These are phyloP conservation scores for Nematopogon swammerdamellus DNA, from an alignment of 2,888 invertebrate genomes.

Conservation along the genomic window DNA sequence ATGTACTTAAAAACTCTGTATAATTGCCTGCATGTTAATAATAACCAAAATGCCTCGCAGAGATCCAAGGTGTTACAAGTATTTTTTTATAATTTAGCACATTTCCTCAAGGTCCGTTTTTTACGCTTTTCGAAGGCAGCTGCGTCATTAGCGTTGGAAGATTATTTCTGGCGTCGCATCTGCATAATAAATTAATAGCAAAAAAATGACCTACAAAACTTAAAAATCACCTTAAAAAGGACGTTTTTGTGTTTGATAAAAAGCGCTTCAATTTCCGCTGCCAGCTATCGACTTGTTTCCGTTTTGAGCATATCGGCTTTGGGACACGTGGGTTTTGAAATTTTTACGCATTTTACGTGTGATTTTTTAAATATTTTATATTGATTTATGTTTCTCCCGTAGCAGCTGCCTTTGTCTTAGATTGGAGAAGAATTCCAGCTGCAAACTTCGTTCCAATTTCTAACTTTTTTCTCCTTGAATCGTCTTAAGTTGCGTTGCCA, in stretches of 20 bases:
- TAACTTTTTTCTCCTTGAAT: too few species aligned
- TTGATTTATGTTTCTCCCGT: neutral
- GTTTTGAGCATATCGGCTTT: neutral
- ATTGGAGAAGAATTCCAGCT: too few species aligned
- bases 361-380: neutral
- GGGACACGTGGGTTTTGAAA: neutral
- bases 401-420: too few species aligned
- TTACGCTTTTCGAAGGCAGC: constrained; percentile 26
- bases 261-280: neutral
- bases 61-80: constrained; percentile 30
- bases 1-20: too few species aligned
- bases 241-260: constrained; percentile 3
- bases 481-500: too few species aligned
- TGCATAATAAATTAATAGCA: constrained; percentile 51
- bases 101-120: constrained; percentile 39
- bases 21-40: too few species aligned
- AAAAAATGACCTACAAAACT: constrained; percentile 51
- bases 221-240: constrained; percentile 23
- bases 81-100: constrained; percentile 28
- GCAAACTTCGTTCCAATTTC: too few species aligned
- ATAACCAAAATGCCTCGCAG: too few species aligned
- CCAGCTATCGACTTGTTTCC: neutral
- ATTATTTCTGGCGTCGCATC: constrained; percentile 42
- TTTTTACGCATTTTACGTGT: neutral
- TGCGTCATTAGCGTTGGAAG: constrained; percentile 34